Conservation (phyloP, 2,113 vertebrate genomes). For the Indri indri region DNA sequence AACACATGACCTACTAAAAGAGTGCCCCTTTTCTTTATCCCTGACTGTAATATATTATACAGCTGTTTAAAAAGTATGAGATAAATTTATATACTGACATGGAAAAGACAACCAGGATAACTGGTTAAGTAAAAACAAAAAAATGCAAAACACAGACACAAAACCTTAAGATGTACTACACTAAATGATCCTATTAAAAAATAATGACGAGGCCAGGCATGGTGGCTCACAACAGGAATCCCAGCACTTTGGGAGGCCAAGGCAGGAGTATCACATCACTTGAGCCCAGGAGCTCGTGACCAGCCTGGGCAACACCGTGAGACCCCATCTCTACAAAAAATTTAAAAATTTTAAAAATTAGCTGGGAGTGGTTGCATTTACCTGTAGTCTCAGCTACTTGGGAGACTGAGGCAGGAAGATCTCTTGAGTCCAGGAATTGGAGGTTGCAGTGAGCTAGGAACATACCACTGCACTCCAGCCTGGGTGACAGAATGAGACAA, state of each 20-base stretch:
- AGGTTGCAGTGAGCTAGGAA: not conserved
- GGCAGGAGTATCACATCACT: not conserved
- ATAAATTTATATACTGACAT: not conserved
- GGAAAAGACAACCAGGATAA: not conserved
- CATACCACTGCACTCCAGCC: not conserved
- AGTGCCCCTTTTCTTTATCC: not conserved
- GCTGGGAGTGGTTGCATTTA: not conserved
- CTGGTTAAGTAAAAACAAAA: not conserved
- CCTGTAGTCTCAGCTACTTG: not conserved
- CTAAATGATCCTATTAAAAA: not conserved
- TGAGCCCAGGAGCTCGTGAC: not conserved
- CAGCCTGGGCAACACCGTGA: not conserved
- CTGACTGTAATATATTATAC: not conserved
- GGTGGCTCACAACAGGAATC: not conserved
- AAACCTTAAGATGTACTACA: conserved; percentile 11
- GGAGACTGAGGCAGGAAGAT: not conserved
- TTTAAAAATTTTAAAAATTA: not conserved
- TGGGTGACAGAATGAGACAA: not conserved
- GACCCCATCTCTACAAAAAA: not conserved
- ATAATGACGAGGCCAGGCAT: not conserved
- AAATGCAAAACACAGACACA: not conserved
- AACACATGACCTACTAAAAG: not conserved
- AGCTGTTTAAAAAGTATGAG: not conserved
- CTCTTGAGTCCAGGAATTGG: not conserved
- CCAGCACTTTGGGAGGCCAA: not conserved